phyloP scores from a whole-genome alignment of 1,140 invertebrate genomes.

The Bradynema listronoti region DNA sequence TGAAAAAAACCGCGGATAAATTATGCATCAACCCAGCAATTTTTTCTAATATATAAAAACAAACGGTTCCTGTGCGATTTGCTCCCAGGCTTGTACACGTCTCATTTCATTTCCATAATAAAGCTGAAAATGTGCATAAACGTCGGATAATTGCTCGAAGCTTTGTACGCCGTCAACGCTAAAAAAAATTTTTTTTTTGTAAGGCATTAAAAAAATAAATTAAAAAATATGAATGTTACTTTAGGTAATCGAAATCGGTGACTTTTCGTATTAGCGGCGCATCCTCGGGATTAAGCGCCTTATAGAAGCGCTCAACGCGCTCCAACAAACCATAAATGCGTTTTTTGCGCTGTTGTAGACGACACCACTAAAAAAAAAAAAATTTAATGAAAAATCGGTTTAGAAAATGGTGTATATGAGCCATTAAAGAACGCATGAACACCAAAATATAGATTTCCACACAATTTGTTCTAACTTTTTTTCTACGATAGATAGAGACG shows the following conservation, averaged over 20 bases:
- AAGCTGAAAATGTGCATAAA: slow-evolving; percentile 37
- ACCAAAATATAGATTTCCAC: too few species aligned
- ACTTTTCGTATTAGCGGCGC: slow-evolving; percentile 18
- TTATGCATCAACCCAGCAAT: too few species aligned
- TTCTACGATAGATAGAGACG: too few species aligned
- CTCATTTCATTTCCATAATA: slow-evolving; percentile 40
- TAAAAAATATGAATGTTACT: slow-evolving; percentile 12
- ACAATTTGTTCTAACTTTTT: too few species aligned
- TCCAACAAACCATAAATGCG: slow-evolving; percentile 19
- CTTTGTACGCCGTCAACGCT: slow-evolving; percentile 32
- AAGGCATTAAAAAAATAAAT: too few species aligned
- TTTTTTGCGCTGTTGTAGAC: slow-evolving; percentile 26
- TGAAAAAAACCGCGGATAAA: too few species aligned
- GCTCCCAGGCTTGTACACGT: slow-evolving; percentile 40
- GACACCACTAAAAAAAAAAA: slow-evolving; percentile 44
- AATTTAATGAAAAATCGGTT: too few species aligned
- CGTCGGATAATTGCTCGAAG: slow-evolving; percentile 38
- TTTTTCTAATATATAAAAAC: too few species aligned
- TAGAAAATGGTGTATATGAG: too few species aligned
- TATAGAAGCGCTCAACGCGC: slow-evolving; percentile 22
- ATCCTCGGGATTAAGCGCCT: slow-evolving; percentile 1
- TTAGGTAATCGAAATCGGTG: slow-evolving; percentile 22
- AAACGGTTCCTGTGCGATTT: slow-evolving; percentile 60
- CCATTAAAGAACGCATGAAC: too few species aligned
- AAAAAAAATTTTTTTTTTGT: too few species aligned